Conservation (phyloP, 1,140 invertebrate genomes). For the Oryzaephilus surinamensis region DNA sequence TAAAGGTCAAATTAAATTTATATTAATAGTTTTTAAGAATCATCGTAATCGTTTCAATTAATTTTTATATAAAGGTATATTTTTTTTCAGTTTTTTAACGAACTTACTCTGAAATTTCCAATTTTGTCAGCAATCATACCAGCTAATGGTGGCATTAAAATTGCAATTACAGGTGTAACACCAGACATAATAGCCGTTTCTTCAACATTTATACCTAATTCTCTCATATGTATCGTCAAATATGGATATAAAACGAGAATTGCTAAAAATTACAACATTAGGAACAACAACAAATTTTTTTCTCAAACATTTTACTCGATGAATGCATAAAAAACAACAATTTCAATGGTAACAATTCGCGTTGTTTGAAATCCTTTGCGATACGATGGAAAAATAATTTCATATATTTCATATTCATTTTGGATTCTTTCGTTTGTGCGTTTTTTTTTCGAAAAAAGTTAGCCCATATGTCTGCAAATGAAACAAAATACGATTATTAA, state of each 20-base stretch:
- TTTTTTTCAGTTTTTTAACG: not conserved
- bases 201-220: slow-evolving; percentile 69
- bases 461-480: too few species aligned
- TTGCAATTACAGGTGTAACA: slow-evolving; percentile 63
- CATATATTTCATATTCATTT: slow-evolving; percentile 45
- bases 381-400: slow-evolving; percentile 54
- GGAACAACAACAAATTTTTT: slow-evolving; percentile 2
- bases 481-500: too few species aligned
- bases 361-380: slow-evolving; percentile 56
- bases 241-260: slow-evolving; percentile 71
- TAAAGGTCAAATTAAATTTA: too few species aligned
- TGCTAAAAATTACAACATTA: slow-evolving; percentile 40
- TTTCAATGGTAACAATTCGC: slow-evolving; percentile 60
- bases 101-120: slow-evolving; percentile 65
- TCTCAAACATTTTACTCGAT: slow-evolving; percentile 51
- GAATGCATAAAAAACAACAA: slow-evolving; percentile 66
- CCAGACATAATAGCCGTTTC: slow-evolving; percentile 81
- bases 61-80: too few species aligned
- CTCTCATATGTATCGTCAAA: slow-evolving; percentile 75
- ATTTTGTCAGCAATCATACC: slow-evolving; percentile 69
- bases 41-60: too few species aligned
- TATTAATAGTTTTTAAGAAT: too few species aligned
- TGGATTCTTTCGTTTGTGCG: too few species aligned
- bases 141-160: slow-evolving; percentile 67
- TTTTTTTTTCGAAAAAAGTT: too few species aligned